Evolutionary conservation across 2,797 vertebrate genomes (phyloP).

Genomic region (Pseudomugil gertrudae): DNA sequence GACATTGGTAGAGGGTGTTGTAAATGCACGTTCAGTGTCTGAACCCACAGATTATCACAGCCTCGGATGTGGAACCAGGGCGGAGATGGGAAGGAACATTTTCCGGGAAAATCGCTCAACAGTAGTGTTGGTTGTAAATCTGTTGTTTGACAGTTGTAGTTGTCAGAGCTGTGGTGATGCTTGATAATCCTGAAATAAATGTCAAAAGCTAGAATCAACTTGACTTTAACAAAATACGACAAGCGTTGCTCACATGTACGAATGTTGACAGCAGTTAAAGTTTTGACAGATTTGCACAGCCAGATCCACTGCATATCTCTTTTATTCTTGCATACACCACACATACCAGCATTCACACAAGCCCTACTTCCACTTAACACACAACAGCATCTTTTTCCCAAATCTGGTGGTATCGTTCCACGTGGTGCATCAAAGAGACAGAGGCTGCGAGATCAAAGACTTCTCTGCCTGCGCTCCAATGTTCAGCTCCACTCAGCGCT

Average conservation of each 20-base stretch:
- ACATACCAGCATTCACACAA: slow-evolving; percentile 6
- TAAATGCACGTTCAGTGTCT: slow-evolving; percentile 38
- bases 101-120: slow-evolving; percentile 38
- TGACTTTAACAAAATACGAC: slow-evolving; percentile 62
- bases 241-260: slow-evolving; percentile 31
- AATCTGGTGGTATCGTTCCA: slow-evolving; percentile 70
- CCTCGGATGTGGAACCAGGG: slow-evolving; percentile 54
- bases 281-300: slow-evolving; percentile 51
- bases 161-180: slow-evolving; percentile 51
- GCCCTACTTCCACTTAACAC: slow-evolving; percentile 40
- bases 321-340: slow-evolving; percentile 11
- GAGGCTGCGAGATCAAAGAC: slow-evolving; percentile 71
- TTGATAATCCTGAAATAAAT: slow-evolving; percentile 62
- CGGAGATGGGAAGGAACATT: slow-evolving; percentile 61
- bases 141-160: slow-evolving; percentile 58
- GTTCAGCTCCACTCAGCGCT: slow-evolving; percentile 60
- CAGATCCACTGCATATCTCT: slow-evolving; percentile 20
- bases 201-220: slow-evolving; percentile 39
- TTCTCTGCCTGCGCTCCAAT: slow-evolving; percentile 59
- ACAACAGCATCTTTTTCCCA: slow-evolving; percentile 43
- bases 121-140: slow-evolving; percentile 60
- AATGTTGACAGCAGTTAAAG: slow-evolving; percentile 47
- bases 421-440: slow-evolving; percentile 69
- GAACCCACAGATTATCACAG: slow-evolving; percentile 65
- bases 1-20: slow-evolving; percentile 31